Evolutionary conservation across 2,797 vertebrate species (phyloP).

Genomic region (Tolypeutes matacus): DNA sequence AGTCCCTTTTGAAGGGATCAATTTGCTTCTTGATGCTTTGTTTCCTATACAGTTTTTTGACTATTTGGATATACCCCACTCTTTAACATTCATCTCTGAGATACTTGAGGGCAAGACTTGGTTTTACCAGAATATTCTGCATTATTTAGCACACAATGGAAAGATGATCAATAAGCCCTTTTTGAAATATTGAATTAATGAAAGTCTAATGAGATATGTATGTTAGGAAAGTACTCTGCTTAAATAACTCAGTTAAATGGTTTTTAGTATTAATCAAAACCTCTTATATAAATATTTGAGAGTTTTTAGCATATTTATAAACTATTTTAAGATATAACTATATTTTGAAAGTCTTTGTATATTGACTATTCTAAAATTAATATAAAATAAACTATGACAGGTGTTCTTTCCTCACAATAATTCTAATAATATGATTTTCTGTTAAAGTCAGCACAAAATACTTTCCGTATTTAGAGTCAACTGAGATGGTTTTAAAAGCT

Average conservation of each 20-base stretch:
- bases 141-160: constrained; percentile 42
- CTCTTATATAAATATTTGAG: background rate
- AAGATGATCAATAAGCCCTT: background rate
- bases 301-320: background rate
- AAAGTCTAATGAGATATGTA: constrained; percentile 16
- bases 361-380: constrained; percentile 54
- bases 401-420: constrained; percentile 12
- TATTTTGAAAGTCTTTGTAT: constrained; percentile 37
- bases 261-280: background rate
- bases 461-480: background rate
- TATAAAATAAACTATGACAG: background rate
- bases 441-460: constrained; percentile 30
- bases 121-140: background rate
- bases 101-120: background rate
- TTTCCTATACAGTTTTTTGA: background rate
- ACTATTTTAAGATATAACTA: constrained; percentile 27
- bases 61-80: background rate
- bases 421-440: background rate
- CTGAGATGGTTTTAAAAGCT: constrained; percentile 24
- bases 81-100: background rate
- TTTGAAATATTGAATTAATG: constrained; percentile 42
- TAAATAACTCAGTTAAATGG: constrained; percentile 52
- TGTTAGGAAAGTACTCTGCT: constrained; percentile 27
- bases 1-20: background rate
- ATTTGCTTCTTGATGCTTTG: background rate